phyloP scores from a whole-genome alignment of 2,113 vertebrate genomes.

The Egretta garzetta region DNA sequence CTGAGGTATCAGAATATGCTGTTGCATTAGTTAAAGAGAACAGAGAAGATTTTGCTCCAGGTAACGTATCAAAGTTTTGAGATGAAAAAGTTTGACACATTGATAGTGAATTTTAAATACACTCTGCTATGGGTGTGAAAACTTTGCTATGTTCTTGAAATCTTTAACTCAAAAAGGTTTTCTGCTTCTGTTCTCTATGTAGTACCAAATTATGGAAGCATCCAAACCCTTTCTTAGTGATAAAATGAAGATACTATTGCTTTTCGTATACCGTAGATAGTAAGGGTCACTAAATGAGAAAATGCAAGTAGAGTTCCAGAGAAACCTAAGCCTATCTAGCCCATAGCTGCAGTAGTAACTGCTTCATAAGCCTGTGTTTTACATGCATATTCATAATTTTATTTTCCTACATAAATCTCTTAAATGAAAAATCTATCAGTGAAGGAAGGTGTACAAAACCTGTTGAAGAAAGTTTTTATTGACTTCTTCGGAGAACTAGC shows the following conservation, averaged over 20 bases:
- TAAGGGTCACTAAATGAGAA: background rate
- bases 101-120: background rate
- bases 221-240: background rate
- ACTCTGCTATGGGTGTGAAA: background rate
- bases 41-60: conserved; percentile 80
- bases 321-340: background rate
- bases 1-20: conserved; percentile 88
- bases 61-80: conserved; percentile 68
- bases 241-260: background rate
- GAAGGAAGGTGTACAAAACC: background rate
- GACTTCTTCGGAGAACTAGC: background rate
- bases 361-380: background rate
- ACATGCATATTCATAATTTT: background rate
- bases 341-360: background rate
- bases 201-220: background rate
- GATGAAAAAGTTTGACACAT: background rate
- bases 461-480: background rate
- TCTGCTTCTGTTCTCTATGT: background rate
- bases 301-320: background rate
- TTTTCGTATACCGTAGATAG: background rate
- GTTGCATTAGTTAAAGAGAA: conserved; percentile 84
- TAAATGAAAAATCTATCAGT: background rate
- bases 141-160: background rate
- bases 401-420: background rate
- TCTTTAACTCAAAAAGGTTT: background rate